Evolutionary conservation across 2,888 invertebrate genomes (phyloP), one percentile per base, ranked within the genome.

Genomic region (Phyllotreta cruciferae): DNA sequence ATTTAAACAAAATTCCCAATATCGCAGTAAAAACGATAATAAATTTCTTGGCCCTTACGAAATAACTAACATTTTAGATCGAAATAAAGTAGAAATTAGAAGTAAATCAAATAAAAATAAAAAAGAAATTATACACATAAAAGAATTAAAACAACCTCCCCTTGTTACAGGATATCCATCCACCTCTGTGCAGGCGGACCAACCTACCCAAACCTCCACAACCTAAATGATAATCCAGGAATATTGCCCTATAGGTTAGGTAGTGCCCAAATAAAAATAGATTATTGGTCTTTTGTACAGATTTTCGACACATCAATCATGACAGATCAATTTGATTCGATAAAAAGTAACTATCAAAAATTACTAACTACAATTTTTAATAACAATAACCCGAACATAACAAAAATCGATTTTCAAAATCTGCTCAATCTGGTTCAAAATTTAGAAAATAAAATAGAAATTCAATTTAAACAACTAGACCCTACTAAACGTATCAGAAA

Each of bases 201-300:
- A 56, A 42, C 11, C n/a, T 39, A 60, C 11, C 61, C 45, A 24
- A 54, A 41, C 42, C 57, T 56, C 42, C 55, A 47, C 36, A 50
- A 60, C 13, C 9, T 58, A 7, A 44, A 44, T 11, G 14, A 58
- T 14, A 63, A 66, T 34, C 60, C 55, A 9, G 63, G 42, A 47
- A 49, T 63, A 1, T 41, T 66, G 13, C 66, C 66, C 14, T 58
- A 56, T 5, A 64, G 61, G 53, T 34, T 66, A 39, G 64, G 47
- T 9, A 66, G 56, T 42, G 62, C 62, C 35, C 58, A 64, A 64
- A 62, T 62, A 34, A 53, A 64, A 62, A 34, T 64, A 41, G 49
- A 62, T 45, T 41, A 34, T 47, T 64, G 63, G 60, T 44, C 52
- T 8, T 67, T 64, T 56, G 56, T 65, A 14, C 49, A 24, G 4